These are phyloP conservation scores for Chrysodeixis includens DNA, from an alignment of 2,888 invertebrate species.

Conservation along the genomic window DNA sequence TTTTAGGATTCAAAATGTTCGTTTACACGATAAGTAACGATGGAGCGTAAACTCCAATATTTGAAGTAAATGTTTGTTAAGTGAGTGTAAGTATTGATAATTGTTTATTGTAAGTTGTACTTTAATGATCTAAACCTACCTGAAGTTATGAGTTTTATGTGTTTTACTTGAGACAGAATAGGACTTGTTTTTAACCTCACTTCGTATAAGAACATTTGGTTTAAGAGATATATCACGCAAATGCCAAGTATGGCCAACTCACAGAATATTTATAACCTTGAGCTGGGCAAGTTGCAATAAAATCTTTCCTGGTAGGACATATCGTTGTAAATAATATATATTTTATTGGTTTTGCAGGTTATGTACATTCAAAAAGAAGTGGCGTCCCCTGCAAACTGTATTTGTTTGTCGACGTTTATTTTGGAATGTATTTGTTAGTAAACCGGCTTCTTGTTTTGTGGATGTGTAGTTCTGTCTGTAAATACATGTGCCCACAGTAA, in stretches of 20 bases:
- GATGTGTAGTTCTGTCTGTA: conserved; percentile 22
- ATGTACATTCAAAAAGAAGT: conserved; percentile 25
- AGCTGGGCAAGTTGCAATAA: too few relatives aligned
- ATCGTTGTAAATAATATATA: too few relatives aligned
- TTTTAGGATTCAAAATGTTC: conserved; percentile 35
- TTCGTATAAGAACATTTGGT: too few relatives aligned
- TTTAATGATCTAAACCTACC: too few relatives aligned
- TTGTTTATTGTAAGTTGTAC: too few relatives aligned
- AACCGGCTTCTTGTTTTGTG: conserved; percentile 24
- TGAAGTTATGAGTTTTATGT: too few relatives aligned
- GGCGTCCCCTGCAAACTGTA: conserved; percentile 31
- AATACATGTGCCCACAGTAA: conserved; percentile 19
- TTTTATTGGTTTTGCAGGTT: conserved; percentile 48
- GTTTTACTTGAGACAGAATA: too few relatives aligned
- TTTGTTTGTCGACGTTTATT: conserved; percentile 21
- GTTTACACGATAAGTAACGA: conserved; percentile 9
- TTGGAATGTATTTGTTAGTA: conserved; percentile 36
- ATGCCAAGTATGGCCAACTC: too few relatives aligned
- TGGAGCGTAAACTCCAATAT: conserved; percentile 36
- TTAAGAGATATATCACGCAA: too few relatives aligned
- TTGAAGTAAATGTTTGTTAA: conserved; percentile 29
- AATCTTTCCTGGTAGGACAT: too few relatives aligned
- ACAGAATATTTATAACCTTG: too few relatives aligned
- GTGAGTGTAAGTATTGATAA: conserved; percentile 22
- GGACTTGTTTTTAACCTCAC: too few relatives aligned